Evolutionary conservation across 2,797 vertebrate genomes (phyloP), one percentile per base, ranked within the genome.

Genomic region (Hylomyscus alleni): DNA sequence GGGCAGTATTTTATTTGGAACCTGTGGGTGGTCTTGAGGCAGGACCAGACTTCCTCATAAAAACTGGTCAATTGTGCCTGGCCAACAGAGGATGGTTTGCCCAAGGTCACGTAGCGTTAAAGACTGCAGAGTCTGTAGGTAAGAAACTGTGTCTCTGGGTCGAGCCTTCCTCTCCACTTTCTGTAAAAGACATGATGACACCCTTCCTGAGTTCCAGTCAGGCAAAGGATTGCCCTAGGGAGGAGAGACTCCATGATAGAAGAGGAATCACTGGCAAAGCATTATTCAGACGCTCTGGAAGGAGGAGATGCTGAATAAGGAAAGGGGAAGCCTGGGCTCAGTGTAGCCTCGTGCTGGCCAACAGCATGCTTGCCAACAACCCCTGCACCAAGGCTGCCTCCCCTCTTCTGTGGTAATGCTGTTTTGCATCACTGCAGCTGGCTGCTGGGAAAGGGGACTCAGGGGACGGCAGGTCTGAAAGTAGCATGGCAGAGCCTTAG

Each of bases 311-410:
- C 67, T 34, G 13, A 87, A 29, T n/a, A 34, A 10, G 60, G 7
- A 5, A 4, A 56, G 10, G 10, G 0, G 10, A 37, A 4, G 15
- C 1, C 44, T 81, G 4, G 0, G 29, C 6, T 34, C 29, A 26
- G 8, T 31, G 31, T 67, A 14, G 0, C 17, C 26, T 67, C 60
- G 37, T 5, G 5, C 65, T 73, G 15, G 3, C 37, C 60, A 10
- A 14, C 10, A 31, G 34, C 4, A 3, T 13, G 6, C 19, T 80
- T 47, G 13, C 10, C 40, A 72, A 17, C 19, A 56, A 40, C 2
- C 22, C 14, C n/a, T 13, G 3, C 0, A 14, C 67, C 37, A 26
- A 56, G 24, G 52, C 20, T 47, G 17, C 29, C 76, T 26, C 19
- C 44, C 58, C 2, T 31, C 5, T 17, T 54, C 60, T 26, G 11